Conservation (phyloP, 2,113 vertebrate genomes). For the Apodemus sylvaticus region DNA sequence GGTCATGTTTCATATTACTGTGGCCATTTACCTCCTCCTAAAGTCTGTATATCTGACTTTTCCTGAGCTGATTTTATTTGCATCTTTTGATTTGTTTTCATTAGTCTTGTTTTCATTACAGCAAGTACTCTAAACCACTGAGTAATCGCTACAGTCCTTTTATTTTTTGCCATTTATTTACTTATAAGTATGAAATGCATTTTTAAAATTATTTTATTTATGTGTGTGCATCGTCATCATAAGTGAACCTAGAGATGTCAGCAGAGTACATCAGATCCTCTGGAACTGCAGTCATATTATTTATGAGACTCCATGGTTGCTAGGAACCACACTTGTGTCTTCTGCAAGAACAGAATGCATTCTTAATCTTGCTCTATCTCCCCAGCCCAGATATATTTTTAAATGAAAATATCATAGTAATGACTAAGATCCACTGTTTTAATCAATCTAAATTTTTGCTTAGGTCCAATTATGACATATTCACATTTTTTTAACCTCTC, state of each 20-base stretch:
- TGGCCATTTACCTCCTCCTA: neutral
- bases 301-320: neutral
- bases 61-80: neutral
- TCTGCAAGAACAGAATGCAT: neutral
- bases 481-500: neutral
- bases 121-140: neutral
- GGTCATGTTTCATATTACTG: neutral
- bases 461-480: no score
- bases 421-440: neutral
- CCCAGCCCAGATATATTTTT: neutral
- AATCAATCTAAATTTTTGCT: neutral
- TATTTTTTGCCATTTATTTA: neutral
- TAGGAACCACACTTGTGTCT: neutral
- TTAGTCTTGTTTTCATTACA: no score
- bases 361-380: no score
- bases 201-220: neutral
- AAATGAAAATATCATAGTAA: neutral
- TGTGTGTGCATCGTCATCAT: no score
- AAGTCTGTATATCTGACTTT: neutral
- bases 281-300: neutral
- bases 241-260: neutral
- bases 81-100: neutral
- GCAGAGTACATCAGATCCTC: neutral
- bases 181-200: no score
- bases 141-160: neutral